These are phyloP conservation scores for Limonius californicus DNA, from an alignment of 1,140 invertebrate genomes.

Conservation along the genomic window DNA sequence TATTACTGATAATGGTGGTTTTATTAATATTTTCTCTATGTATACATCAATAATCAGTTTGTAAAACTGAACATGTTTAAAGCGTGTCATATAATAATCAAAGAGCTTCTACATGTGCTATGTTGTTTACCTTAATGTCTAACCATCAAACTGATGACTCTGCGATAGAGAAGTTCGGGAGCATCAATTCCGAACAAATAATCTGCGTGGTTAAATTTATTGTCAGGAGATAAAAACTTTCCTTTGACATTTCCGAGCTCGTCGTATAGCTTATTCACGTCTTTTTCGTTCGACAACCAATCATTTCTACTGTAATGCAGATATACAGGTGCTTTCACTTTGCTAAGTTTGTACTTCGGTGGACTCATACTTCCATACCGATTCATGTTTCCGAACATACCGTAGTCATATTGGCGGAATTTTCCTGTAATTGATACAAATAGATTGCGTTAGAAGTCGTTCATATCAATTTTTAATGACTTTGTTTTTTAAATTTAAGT, in stretches of 20 bases:
- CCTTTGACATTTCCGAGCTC: conserved; percentile 48
- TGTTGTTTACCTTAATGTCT: no score
- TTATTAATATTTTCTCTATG: no score
- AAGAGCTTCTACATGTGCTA: no score
- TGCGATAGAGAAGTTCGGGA: conserved; percentile 49
- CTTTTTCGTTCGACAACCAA: conserved; percentile 39
- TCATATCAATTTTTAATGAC: neutral
- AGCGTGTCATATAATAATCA: no score
- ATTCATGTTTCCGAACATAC: conserved; percentile 39
- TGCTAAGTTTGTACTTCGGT: conserved; percentile 53
- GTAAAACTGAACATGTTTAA: no score
- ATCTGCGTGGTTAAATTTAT: conserved; percentile 58
- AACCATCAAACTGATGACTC: no score
- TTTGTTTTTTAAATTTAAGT: no score
- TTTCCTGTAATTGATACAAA: conserved; percentile 41
- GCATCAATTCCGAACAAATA: conserved; percentile 57
- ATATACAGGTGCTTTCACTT: conserved; percentile 57
- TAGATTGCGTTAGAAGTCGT: neutral
- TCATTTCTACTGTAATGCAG: conserved; percentile 55
- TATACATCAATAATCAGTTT: no score
- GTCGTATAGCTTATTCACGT: conserved; percentile 41
- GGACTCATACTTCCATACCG: conserved; percentile 36
- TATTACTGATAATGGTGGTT: no score
- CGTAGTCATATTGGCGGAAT: conserved; percentile 64
- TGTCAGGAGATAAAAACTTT: conserved; percentile 50